phyloP scores from a whole-genome alignment of 2,888 invertebrate genomes.

The Xylota sylvarum region DNA sequence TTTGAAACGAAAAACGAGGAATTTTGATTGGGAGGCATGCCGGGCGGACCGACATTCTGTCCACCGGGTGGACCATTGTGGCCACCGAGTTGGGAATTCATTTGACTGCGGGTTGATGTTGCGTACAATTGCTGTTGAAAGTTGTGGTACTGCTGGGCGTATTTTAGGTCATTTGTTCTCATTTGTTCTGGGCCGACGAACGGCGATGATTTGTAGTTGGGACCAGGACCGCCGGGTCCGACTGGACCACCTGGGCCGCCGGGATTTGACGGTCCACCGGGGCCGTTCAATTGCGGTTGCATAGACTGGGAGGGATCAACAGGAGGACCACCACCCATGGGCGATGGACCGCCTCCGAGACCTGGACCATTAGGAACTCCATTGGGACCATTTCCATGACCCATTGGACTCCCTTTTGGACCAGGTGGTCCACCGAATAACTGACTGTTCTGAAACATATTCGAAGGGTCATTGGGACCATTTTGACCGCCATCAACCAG shows the following conservation, averaged over 20 bases:
- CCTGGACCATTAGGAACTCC: constrained; percentile 80
- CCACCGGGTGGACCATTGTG: constrained; percentile 80
- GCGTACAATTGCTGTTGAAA: constrained; percentile 98
- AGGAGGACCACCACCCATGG: constrained; percentile 66
- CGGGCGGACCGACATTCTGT: constrained; percentile 77
- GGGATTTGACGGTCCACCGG: constrained; percentile 49
- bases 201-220: constrained; percentile 85
- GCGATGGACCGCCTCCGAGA: constrained; percentile 60
- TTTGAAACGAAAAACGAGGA: constrained; percentile 84
- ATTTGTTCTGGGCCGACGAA: constrained; percentile 93
- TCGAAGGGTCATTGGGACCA: constrained; percentile 77
- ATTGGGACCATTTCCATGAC: constrained; percentile 79
- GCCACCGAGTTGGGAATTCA: constrained; percentile 80
- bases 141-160: constrained; percentile 97
- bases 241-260: constrained; percentile 73
- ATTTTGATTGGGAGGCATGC: constrained; percentile 81
- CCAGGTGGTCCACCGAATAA: constrained; percentile 78
- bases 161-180: constrained; percentile 95
- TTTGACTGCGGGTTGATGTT: constrained; percentile 90
- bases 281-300: constrained; percentile 76
- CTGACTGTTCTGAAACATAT: constrained; percentile 77
- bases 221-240: constrained; percentile 78
- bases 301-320: constrained; percentile 78
- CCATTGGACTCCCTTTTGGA: constrained; percentile 75
- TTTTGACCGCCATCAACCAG: constrained; percentile 78